These are phyloP conservation scores for Falco berigora DNA, from an alignment of 2,797 vertebrate genomes.

Conservation along the genomic window DNA sequence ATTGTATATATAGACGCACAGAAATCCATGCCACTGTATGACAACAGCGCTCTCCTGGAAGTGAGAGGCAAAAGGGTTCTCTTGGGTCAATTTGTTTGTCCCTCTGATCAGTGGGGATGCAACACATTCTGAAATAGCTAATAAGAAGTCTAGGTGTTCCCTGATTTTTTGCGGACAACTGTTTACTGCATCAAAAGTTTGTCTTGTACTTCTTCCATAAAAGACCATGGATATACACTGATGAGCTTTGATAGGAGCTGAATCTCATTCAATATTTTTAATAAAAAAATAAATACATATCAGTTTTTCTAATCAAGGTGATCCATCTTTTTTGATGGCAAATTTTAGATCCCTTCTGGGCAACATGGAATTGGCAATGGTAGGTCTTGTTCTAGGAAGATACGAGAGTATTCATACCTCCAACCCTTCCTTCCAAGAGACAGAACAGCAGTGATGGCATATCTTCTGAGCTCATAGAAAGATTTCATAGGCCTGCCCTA, in stretches of 20 bases:
- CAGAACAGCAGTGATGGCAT: not conserved
- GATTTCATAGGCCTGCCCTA: not conserved
- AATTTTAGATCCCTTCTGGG: not conserved
- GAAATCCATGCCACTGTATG: not conserved
- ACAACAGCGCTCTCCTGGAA: not conserved
- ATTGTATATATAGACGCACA: not conserved
- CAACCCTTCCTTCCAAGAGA: not conserved
- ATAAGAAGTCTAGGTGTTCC: not conserved
- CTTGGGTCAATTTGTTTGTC: not conserved
- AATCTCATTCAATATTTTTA: not conserved
- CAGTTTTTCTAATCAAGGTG: not conserved
- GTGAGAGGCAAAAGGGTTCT: not conserved
- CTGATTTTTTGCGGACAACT: not conserved
- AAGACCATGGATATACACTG: not conserved
- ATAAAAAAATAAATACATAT: not conserved
- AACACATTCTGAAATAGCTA: not conserved
- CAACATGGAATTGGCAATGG: accelerated
- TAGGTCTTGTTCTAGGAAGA: not conserved
- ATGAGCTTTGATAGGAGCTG: not conserved
- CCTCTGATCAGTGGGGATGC: not conserved
- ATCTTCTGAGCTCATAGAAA: not conserved
- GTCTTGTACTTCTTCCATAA: not conserved
- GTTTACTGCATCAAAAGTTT: not conserved
- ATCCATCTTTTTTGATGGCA: not conserved
- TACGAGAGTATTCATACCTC: not conserved